Evolutionary conservation across 2,888 invertebrate genomes (phyloP).

Genomic region (Heliconius cydno): DNA sequence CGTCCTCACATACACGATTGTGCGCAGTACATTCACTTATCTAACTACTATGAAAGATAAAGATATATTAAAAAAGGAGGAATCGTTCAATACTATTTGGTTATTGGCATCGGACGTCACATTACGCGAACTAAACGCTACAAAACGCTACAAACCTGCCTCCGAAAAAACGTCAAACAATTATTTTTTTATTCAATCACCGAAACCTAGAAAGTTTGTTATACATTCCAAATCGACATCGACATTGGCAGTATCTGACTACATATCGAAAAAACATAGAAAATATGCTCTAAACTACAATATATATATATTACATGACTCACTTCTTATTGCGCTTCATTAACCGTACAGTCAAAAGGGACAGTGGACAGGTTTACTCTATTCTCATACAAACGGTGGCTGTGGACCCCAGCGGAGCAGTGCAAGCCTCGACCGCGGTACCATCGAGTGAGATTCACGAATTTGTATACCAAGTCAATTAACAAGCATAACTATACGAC

Average conservation of each 20-base stretch:
- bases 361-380: conserved; percentile 2
- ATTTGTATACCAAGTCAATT: conserved; percentile 33
- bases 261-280: conserved; percentile 79
- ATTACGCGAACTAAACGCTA: conserved; percentile 64
- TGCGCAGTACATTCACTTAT: conserved; percentile 77
- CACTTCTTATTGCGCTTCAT: conserved; percentile 78
- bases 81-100: conserved; percentile 77
- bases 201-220: conserved; percentile 47
- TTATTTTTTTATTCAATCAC: conserved; percentile 32
- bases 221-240: conserved; percentile 53
- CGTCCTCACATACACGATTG: conserved; percentile 63
- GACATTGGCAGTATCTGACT: conserved; percentile 77
- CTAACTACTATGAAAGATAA: conserved; percentile 72
- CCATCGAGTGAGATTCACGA: conserved; percentile 51
- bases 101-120: conserved; percentile 76
- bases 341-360: conserved; percentile 60
- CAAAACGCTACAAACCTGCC: conserved; percentile 48
- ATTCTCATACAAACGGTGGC: background rate
- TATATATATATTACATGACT: conserved; percentile 76
- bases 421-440: conserved; percentile 17
- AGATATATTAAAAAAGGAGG: conserved; percentile 73
- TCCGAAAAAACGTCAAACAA: conserved; percentile 35
- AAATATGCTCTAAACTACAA: conserved; percentile 72
- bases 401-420: background rate
- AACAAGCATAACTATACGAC: conserved; percentile 26